Conservation (phyloP, 2,888 invertebrate genomes). For the Meiosimyza decipiens region DNA sequence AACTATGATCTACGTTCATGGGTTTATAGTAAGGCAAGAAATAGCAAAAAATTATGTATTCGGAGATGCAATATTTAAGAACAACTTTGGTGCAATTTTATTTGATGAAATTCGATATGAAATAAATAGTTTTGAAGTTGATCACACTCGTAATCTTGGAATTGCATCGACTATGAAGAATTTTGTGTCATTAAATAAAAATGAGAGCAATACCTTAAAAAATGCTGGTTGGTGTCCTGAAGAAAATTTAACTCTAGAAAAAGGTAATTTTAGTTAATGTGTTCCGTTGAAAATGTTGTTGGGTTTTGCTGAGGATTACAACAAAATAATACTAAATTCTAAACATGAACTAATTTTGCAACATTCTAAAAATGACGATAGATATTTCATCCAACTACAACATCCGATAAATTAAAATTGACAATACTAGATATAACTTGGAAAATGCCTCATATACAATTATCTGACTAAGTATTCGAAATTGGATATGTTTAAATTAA, state of each 20-base stretch:
- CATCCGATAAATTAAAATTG: no score
- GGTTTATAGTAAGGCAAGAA: no score
- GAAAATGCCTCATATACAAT: background rate
- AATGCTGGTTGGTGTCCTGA: constrained; percentile 42
- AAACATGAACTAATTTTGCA: constrained; percentile 30
- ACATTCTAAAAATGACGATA: no score
- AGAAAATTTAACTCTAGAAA: background rate
- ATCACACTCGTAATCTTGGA: constrained; percentile 54
- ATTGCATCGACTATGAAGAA: constrained; percentile 58
- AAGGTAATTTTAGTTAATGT: constrained; percentile 16
- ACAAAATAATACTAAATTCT: background rate
- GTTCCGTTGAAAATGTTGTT: background rate
- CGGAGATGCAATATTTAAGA: constrained; percentile 39
- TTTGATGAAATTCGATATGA: constrained; percentile 60
- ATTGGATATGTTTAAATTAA: constrained; percentile 10
- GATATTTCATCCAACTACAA: no score
- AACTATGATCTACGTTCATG: constrained; percentile 37
- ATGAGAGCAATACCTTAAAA: constrained; percentile 36
- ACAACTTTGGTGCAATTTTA: constrained; percentile 53
- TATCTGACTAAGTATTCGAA: background rate
- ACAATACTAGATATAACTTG: no score
- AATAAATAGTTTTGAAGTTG: constrained; percentile 57
- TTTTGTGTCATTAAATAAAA: constrained; percentile 53
- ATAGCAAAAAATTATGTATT: no score
- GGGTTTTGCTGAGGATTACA: constrained; percentile 25